These are phyloP conservation scores for Magallana gigas DNA, from an alignment of 1,140 invertebrate genomes.

Conservation along the genomic window DNA sequence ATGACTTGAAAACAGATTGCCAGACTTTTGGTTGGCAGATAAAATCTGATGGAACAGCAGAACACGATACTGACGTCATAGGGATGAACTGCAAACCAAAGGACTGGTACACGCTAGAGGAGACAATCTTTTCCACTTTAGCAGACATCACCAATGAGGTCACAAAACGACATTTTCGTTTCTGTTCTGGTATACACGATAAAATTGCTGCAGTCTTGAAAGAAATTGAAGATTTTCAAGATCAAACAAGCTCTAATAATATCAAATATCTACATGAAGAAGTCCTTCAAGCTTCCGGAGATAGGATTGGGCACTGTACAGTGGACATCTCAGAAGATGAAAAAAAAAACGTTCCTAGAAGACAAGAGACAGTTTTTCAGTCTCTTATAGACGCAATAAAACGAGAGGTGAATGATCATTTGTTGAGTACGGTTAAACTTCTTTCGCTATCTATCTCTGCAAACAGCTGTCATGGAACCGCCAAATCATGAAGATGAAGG, in stretches of 20 bases:
- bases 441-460: background rate
- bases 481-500: constrained; percentile 14
- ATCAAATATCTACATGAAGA: background rate
- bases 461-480: background rate
- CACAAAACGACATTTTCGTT: background rate
- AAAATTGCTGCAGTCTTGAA: constrained; percentile 42
- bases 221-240: constrained; percentile 39
- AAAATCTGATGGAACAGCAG: constrained; percentile 33
- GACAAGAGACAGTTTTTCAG: constrained; percentile 14
- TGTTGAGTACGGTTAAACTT: constrained; percentile 9
- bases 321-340: background rate
- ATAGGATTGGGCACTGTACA: background rate
- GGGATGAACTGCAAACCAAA: constrained; percentile 46
- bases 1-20: constrained; percentile 47
- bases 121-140: constrained; percentile 46
- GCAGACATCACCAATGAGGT: constrained; percentile 16
- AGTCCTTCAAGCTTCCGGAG: background rate
- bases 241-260: background rate
- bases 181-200: constrained; percentile 38
- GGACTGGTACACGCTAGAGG: constrained; percentile 52
- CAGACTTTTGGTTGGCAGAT: constrained; percentile 47
- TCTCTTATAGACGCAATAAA: constrained; percentile 49
- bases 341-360: background rate
- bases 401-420: constrained; percentile 47
- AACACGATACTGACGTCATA: constrained; percentile 45